Evolutionary conservation across 1,140 invertebrate species (phyloP).

Genomic region (Rhyzopertha dominica): DNA sequence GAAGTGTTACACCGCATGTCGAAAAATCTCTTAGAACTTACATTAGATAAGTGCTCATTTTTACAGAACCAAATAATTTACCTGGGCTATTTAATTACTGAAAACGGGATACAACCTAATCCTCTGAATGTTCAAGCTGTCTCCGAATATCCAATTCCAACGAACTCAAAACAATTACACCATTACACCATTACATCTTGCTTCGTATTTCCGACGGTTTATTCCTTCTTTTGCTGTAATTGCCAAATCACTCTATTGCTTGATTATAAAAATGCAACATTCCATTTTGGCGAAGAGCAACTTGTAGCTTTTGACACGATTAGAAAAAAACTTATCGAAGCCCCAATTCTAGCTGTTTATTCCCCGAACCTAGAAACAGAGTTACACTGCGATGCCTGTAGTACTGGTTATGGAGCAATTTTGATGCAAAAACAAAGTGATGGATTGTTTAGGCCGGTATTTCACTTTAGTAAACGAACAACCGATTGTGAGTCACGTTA

Average conservation of each 20-base stretch:
- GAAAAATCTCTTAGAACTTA: constrained; percentile 3
- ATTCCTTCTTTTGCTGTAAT: constrained; percentile 27
- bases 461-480: constrained; percentile 20
- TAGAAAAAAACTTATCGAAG: background rate
- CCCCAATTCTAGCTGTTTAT: constrained; percentile 7
- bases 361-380: constrained; percentile 13
- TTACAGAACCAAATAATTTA: constrained; percentile 6
- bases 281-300: background rate
- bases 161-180: constrained; percentile 28
- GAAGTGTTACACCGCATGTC: constrained; percentile 1
- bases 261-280: background rate
- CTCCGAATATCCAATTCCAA: constrained; percentile 28
- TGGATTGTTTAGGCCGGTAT: constrained; percentile 13
- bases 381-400: constrained; percentile 38
- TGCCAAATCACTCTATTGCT: constrained; percentile 27
- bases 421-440: constrained; percentile 31
- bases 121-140: background rate
- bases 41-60: constrained; percentile 11
- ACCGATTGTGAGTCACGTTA: constrained; percentile 16
- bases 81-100: constrained; percentile 8
- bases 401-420: constrained; percentile 37
- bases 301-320: background rate
- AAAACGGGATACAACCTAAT: constrained; percentile 3
- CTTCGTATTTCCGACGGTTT: constrained; percentile 37
- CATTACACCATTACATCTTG: constrained; percentile 32